Evolutionary conservation across 2,888 invertebrate genomes (phyloP).

Genomic region (Tipula unca): DNA sequence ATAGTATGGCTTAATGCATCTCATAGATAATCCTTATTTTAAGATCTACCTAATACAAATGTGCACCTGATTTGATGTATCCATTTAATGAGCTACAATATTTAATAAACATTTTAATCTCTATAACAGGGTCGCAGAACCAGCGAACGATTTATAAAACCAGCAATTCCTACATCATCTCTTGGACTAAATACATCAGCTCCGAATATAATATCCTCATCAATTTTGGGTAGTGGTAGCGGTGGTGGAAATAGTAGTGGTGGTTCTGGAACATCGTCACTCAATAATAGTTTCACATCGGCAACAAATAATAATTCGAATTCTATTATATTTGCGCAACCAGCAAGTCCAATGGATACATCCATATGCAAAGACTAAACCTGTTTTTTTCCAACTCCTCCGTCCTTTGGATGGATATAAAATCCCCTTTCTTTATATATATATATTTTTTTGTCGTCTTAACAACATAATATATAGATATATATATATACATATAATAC

Average conservation of each 20-base stretch:
- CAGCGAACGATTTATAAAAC: conserved; percentile 78
- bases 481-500: background rate
- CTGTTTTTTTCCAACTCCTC: background rate
- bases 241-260: conserved; percentile 20
- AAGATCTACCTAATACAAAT: too few species aligned
- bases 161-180: conserved; percentile 62
- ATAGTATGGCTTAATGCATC: too few species aligned
- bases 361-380: conserved; percentile 51
- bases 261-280: conserved; percentile 25
- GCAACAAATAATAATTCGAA: conserved; percentile 30
- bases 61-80: too few species aligned
- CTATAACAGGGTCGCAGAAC: conserved; percentile 51
- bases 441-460: background rate
- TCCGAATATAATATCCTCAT: conserved; percentile 35
- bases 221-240: conserved; percentile 19
- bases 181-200: conserved; percentile 45
- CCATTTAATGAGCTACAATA: too few species aligned
- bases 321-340: conserved; percentile 44
- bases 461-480: background rate
- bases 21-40: too few species aligned
- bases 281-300: conserved; percentile 36
- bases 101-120: background rate
- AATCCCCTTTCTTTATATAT: background rate
- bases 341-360: conserved; percentile 69
- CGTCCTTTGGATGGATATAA: background rate